phyloP scores from a whole-genome alignment of 2,797 vertebrate species.

The Gastrophryne carolinensis region DNA sequence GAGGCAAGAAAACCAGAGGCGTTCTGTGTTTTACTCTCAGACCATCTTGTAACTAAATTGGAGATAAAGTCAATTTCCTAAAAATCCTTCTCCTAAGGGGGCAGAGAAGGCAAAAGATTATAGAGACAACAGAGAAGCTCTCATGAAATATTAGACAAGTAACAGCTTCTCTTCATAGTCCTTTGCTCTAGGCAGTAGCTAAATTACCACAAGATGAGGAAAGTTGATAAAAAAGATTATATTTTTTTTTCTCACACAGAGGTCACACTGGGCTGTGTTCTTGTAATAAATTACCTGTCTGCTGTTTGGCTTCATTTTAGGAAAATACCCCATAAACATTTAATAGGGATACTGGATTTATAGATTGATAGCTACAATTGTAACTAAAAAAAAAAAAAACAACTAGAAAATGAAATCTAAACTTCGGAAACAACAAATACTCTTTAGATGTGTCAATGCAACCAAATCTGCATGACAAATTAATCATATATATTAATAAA shows the following conservation, averaged over 20 bases:
- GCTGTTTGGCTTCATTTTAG: conserved; percentile 13
- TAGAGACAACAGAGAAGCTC: conserved; percentile 47
- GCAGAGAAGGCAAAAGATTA: conserved; percentile 47
- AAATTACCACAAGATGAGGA: conserved; percentile 41
- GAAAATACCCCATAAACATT: conserved; percentile 20
- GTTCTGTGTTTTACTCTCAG: conserved; percentile 28
- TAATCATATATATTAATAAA: no score
- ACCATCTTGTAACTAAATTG: conserved; percentile 44
- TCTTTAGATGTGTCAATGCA: no score
- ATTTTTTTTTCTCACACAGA: conserved; percentile 52
- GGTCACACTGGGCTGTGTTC: conserved; percentile 23
- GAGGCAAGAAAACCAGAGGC: conserved; percentile 9
- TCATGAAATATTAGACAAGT: conserved; percentile 49
- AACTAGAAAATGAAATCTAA: no score
- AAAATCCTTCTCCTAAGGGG: conserved; percentile 47
- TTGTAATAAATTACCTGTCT: conserved; percentile 20
- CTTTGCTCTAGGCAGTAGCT: conserved; percentile 55
- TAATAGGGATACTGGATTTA: conserved; percentile 6
- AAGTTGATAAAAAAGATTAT: conserved; percentile 52
- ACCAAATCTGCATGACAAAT: no score
- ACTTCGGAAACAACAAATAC: no score
- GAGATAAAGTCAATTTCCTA: conserved; percentile 45
- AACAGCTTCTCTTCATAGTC: conserved; percentile 31
- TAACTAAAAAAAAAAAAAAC: no score
- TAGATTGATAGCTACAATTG: no score